phyloP scores from a whole-genome alignment of 2,113 vertebrate species.

The Psilopsiagon aymara region DNA sequence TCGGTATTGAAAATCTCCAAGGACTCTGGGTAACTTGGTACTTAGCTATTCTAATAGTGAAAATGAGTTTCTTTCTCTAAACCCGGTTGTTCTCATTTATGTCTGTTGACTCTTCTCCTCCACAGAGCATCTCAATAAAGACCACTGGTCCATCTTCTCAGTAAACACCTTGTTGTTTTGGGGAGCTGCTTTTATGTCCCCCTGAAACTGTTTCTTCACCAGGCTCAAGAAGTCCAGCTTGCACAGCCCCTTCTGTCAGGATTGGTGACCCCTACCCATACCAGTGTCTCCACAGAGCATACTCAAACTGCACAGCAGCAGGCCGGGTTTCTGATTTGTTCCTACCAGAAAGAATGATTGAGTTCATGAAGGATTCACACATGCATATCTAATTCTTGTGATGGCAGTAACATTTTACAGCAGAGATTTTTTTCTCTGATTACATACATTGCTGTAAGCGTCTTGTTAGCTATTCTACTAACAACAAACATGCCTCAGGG shows the following conservation, averaged over 20 bases:
- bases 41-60: neutral
- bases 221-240: neutral
- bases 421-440: neutral
- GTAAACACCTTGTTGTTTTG: neutral
- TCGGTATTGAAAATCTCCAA: neutral
- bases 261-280: neutral
- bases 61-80: neutral
- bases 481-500: neutral
- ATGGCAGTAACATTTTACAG: neutral
- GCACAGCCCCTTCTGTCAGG: neutral
- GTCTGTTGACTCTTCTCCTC: neutral
- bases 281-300: neutral
- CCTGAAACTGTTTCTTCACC: neutral
- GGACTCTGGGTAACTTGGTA: neutral
- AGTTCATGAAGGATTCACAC: neutral
- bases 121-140: neutral
- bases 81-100: neutral
- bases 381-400: neutral
- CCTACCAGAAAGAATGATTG: neutral
- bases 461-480: neutral
- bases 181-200: neutral
- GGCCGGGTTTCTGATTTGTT: neutral
- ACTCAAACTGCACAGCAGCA: neutral
- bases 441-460: neutral
- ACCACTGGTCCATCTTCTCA: neutral